Evolutionary conservation across 2,888 invertebrate species (phyloP).

Genomic region (Cheilosia vernalis): DNA sequence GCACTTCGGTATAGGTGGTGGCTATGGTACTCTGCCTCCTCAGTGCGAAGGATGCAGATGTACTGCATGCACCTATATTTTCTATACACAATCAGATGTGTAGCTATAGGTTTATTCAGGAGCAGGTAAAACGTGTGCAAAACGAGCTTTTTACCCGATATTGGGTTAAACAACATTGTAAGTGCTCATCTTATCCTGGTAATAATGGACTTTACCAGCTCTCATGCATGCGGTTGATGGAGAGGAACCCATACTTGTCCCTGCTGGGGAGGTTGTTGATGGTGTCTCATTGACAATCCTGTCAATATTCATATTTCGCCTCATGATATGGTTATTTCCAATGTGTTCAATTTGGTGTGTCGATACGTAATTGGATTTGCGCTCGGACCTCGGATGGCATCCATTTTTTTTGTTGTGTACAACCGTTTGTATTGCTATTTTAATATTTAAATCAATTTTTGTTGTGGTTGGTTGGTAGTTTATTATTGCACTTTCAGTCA

Average conservation of each 20-base stretch:
- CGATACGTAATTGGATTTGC: conserved; percentile 75
- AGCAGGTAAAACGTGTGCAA: conserved; percentile 69
- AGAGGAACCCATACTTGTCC: conserved; percentile 29
- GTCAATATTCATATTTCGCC: conserved; percentile 74
- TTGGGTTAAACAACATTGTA: conserved; percentile 76
- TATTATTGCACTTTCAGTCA: conserved; percentile 71
- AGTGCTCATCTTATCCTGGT: conserved; percentile 75
- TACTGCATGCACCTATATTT: not conserved
- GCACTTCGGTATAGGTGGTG: conserved; percentile 64
- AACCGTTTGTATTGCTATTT: conserved; percentile 76
- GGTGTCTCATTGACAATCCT: conserved; percentile 67
- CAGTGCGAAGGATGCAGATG: not conserved
- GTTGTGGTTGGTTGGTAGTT: conserved; percentile 55
- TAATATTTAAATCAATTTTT: conserved; percentile 78
- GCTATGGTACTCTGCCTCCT: not conserved
- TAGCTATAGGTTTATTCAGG: conserved; percentile 21
- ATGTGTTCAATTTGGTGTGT: conserved; percentile 75
- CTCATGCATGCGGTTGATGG: conserved; percentile 62
- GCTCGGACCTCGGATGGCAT: not conserved
- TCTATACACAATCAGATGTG: not conserved
- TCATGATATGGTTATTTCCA: conserved; percentile 66
- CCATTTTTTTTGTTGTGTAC: conserved; percentile 11
- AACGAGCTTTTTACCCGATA: conserved; percentile 73
- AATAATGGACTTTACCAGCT: conserved; percentile 72
- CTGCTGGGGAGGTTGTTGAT: conserved; percentile 3